A percentile compares a stretch with the other conserved stretches of the same genome.
These are phyloP conservation scores for Nesoenas mayeri DNA, from an alignment of 2,113 vertebrate species.

Conservation along the genomic window DNA sequence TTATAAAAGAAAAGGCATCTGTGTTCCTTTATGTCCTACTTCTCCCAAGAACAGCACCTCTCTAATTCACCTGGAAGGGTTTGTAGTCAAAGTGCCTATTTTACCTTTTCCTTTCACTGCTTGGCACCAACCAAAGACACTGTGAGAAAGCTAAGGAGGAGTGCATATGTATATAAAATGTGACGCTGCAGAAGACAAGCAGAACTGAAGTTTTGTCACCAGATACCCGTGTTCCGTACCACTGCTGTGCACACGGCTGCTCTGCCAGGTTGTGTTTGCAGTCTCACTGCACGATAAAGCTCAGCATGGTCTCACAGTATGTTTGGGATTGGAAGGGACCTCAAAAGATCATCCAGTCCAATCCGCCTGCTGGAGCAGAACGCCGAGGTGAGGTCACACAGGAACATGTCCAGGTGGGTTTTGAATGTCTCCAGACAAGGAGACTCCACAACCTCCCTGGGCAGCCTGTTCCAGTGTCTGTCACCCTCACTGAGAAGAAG, in stretches of 20 bases:
- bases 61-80: neutral
- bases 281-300: neutral
- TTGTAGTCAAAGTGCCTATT: neutral
- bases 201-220: neutral
- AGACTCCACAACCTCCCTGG: too few relatives aligned
- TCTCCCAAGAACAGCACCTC: neutral
- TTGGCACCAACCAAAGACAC: neutral
- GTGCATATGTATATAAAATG: fast-evolving
- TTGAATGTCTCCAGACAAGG: too few relatives aligned
- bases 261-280: neutral
- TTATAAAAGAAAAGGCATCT: neutral
- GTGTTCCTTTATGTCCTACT: neutral
- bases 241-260: neutral
- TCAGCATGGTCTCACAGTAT: neutral
- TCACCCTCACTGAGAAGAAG: too few relatives aligned
- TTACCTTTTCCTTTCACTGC: neutral
- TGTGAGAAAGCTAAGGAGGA: neutral
- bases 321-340: too few relatives aligned
- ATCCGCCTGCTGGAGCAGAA: too few relatives aligned
- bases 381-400: too few relatives aligned
- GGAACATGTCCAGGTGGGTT: too few relatives aligned
- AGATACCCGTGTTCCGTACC: fast-evolving
- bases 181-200: neutral
- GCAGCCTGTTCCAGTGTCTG: too few relatives aligned
- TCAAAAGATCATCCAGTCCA: too few relatives aligned